A percentile compares a stretch with the other conserved stretches of the same genome.
These are phyloP conservation scores for Stenoptilia bipunctidactyla DNA, from an alignment of 2,888 invertebrate species.

Conservation along the genomic window DNA sequence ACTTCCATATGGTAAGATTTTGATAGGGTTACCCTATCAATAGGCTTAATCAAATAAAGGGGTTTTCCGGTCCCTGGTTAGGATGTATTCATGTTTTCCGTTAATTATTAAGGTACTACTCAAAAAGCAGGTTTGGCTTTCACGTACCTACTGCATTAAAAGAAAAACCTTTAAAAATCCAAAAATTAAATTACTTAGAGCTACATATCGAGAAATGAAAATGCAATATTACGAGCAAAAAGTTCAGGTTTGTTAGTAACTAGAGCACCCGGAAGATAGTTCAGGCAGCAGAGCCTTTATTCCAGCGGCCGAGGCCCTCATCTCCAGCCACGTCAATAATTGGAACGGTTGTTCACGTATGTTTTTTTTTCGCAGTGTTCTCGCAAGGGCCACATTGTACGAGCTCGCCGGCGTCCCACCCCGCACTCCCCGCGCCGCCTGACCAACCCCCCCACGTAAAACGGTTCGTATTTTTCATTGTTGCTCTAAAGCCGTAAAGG, in stretches of 20 bases:
- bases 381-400: conserved; percentile 56
- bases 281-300: conserved; percentile 19
- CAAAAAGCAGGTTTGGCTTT: too few species aligned
- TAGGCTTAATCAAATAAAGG: too few species aligned
- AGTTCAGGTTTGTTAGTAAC: conserved; percentile 3
- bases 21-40: too few species aligned
- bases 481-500: conserved; percentile 68
- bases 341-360: conserved; percentile 63
- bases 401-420: conserved; percentile 31
- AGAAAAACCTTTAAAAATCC: too few species aligned
- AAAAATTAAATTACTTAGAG: too few species aligned
- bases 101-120: too few species aligned
- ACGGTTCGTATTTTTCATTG: conserved; percentile 71
- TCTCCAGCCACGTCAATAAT: conserved; percentile 65
- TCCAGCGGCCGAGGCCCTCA: conserved; percentile 29
- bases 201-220: too few species aligned
- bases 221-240: conserved; percentile 3
- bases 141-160: too few species aligned
- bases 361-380: conserved; percentile 56
- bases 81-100: too few species aligned
- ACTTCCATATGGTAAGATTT: too few species aligned
- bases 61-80: too few species aligned
- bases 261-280: conserved; percentile 9
- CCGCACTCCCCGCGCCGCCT: conserved; percentile 26
- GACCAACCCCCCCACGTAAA: conserved; percentile 41